phyloP scores from a whole-genome alignment of 2,888 invertebrate species.

The Noctua fimbriata region DNA sequence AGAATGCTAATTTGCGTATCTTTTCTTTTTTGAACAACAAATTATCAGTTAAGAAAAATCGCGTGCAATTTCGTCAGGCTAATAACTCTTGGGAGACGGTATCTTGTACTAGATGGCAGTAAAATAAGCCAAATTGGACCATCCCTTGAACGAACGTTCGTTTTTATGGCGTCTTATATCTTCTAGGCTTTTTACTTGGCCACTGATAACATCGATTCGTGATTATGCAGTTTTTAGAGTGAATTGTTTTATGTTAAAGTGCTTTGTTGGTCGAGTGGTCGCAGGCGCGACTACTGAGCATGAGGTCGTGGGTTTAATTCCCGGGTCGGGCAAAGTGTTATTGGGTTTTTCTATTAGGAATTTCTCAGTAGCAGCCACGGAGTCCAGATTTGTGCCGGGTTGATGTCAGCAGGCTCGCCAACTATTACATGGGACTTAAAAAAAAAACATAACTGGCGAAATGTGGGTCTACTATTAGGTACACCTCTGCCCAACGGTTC shows the following conservation, averaged over 20 bases:
- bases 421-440: too few species aligned
- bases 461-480: too few species aligned
- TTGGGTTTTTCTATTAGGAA: neutral
- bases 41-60: conserved; percentile 81
- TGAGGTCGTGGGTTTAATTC: neutral
- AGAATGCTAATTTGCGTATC: conserved; percentile 59
- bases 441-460: too few species aligned
- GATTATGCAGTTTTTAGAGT: conserved; percentile 42
- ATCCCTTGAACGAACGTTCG: conserved; percentile 77
- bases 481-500: too few species aligned
- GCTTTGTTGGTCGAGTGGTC: neutral
- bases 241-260: conserved; percentile 18
- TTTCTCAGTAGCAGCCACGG: neutral
- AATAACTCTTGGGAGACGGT: conserved; percentile 82
- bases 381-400: too few species aligned
- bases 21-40: conserved; percentile 68
- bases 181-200: conserved; percentile 75
- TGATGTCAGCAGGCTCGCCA: too few species aligned
- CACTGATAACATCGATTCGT: conserved; percentile 74
- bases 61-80: conserved; percentile 81
- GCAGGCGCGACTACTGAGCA: neutral
- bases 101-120: conserved; percentile 83
- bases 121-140: conserved; percentile 87
- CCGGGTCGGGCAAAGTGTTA: neutral
- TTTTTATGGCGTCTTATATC: conserved; percentile 81